Evolutionary conservation across 2,797 vertebrate species (phyloP).

Genomic region (Borostomias antarcticus): DNA sequence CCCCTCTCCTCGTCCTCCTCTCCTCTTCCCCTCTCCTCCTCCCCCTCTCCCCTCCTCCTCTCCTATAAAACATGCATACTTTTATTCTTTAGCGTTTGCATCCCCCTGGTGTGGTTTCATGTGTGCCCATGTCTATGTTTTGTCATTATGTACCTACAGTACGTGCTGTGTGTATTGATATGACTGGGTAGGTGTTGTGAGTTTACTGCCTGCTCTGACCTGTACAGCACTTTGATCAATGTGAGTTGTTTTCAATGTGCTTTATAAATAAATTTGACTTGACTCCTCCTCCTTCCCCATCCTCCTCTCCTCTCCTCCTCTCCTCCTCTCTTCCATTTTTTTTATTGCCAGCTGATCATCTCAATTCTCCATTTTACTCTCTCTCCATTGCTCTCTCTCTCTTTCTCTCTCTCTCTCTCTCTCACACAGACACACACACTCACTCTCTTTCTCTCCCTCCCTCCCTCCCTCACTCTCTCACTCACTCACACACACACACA

Average conservation of each 20-base stretch:
- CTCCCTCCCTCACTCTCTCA: conserved; percentile 37
- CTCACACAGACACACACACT: too few relatives aligned
- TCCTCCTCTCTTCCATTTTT: conserved; percentile 52
- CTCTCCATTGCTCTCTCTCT: background rate
- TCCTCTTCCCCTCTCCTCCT: conserved; percentile 51
- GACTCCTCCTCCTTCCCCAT: conserved; percentile 17
- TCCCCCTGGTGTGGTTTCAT: too few relatives aligned
- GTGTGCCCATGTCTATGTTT: too few relatives aligned
- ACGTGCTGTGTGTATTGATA: too few relatives aligned
- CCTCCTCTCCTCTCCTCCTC: conserved; percentile 53
- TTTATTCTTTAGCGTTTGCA: too few relatives aligned
- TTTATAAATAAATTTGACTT: too few relatives aligned
- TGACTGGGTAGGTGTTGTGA: too few relatives aligned
- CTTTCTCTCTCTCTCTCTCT: background rate
- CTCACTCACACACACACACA: conserved; percentile 33
- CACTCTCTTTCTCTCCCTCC: conserved; percentile 31
- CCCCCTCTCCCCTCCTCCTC: conserved; percentile 50
- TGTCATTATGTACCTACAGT: too few relatives aligned
- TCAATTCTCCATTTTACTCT: background rate
- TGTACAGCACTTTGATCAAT: too few relatives aligned
- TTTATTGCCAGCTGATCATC: conserved; percentile 9
- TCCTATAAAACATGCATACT: too few relatives aligned
- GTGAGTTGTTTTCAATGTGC: too few relatives aligned
- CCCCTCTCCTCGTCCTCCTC: conserved; percentile 42
- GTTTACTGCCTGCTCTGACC: too few relatives aligned